Base-by-base conservation (phyloP, 2,888 invertebrate species). In the Caenorhabditis macrosperma region DNA sequence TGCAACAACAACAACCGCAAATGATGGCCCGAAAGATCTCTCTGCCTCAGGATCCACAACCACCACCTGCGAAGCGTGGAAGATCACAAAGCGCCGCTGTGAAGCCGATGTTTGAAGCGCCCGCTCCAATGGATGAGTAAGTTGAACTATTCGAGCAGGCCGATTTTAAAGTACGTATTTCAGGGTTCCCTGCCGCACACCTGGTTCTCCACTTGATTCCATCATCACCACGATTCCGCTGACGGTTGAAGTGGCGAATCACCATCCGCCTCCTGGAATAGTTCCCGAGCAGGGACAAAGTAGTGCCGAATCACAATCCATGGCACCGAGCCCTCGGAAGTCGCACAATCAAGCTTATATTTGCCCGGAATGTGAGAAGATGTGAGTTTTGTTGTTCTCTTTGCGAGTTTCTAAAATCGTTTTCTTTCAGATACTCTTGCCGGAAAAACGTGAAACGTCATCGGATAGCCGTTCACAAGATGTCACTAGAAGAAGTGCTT, bases 381-480 rank as follows among this genome's bases (percentile, higher is more conserved):
- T 54, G 83, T 84, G 28, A 63, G 77, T 71, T 55, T 28, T 48
- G 33, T 9, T 55, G 17, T 41, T 15, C 1, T 41, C 10, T 1
- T 4, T 0, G n/a, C 33, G 3, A 2, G 7, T 35, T 28, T n/a
- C 33, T 28, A 9, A 57, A 12, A 33, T 48, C 52, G 35, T 28
- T 15, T n/a, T 26, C 10, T 75, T 83, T 59, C 55, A 85, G 85
- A 0, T 87, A 86, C 67, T 86, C 87, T 5, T 88, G 88, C 50
- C 85, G 88, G 10, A 88, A 88, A 64, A 88, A 88, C 64, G 87
- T 88, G 22, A 87, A 87, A 52, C 78, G 88, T 4, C 88, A 88
- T 44, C 83, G 87, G 15, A 82, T 85, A 82, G 85, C 87, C 9
- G 85, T 87, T 22, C 88, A 88, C 72, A 88, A 88, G 72, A 52